Base-by-base conservation (phyloP, 2,113 vertebrate genomes). In the Equus przewalskii region DNA sequence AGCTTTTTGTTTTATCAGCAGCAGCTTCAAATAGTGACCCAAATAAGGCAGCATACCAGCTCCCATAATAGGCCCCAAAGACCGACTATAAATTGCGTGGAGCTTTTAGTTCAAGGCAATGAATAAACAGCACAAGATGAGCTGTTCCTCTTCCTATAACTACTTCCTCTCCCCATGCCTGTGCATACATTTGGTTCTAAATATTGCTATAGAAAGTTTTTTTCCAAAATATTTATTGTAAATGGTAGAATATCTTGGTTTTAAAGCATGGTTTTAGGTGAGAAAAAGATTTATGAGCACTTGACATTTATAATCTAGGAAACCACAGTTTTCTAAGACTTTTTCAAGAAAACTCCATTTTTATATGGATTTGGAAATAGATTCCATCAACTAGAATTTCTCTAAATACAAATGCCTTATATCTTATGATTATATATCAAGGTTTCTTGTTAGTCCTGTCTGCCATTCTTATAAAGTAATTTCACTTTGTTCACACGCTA, bases 121-220 rank as follows among this genome's bases (percentile, higher is more conserved):
- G 75, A 96, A 76, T 91, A 93, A 89, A 89, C 22, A 95, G 89
- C 54, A 81, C 76, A 70, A 85, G 84, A 81, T 33, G 22, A 83
- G 76, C 86, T 84, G 56, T 46, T 86, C 30, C 69, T 58, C 15
- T 41, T 5, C 8, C 65, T n/a, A 11, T 3, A 36, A 13, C 24
- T 67, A 13, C 44, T 41, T 75, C 24, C 14, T 93, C 26, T 64
- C 36, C 18, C 33, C 24, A 26, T 28, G 18, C 44, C 58, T 76
- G n/a, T 24, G 58, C 44, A 36, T 0, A 49, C 1, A 36, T 36
- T 46, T 60, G 11, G 21, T 89, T 94, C 69, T 90, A 58, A 73
- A 51, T 86, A 70, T 75, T 67, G 24, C 7, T 78, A 36, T 60
- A 51, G 36, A 67, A 65, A 92, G 8, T 65, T 2, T 84, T 84